Conservation (phyloP, 2,888 invertebrate species). For the Hetaerina titia region DNA sequence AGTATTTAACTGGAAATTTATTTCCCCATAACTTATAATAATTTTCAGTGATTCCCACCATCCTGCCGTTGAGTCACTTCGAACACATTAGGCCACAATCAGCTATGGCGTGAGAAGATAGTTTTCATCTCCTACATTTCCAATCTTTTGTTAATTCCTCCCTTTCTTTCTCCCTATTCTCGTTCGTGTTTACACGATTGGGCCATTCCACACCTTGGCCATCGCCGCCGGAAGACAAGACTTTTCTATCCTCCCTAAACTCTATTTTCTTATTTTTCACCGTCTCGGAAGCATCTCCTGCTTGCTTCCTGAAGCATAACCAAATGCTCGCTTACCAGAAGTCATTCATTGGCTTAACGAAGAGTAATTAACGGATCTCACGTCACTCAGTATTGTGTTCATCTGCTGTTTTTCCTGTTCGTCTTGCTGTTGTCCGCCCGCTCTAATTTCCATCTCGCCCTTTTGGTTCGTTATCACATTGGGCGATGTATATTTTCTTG, state of each 20-base stretch:
- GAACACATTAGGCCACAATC: too few relatives aligned
- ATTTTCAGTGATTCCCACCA: too few relatives aligned
- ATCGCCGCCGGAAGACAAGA: neutral
- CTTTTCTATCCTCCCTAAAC: neutral
- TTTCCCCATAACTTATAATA: too few relatives aligned
- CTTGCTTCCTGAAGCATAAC: neutral
- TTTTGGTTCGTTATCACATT: neutral
- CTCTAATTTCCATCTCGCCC: neutral
- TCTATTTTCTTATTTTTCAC: conserved; percentile 34
- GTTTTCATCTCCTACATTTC: too few relatives aligned
- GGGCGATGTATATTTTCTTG: neutral
- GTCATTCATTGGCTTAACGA: neutral
- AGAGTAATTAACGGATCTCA: conserved; percentile 39
- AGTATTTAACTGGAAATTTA: too few relatives aligned
- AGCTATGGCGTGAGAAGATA: too few relatives aligned
- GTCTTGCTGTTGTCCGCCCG: neutral
- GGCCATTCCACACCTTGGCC: conserved; percentile 11
- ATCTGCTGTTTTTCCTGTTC: neutral
- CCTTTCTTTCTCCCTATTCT: neutral
- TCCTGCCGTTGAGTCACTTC: too few relatives aligned
- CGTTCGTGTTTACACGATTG: conserved; percentile 23
- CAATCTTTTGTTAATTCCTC: neutral
- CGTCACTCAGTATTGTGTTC: neutral
- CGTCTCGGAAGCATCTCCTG: conserved; percentile 10
- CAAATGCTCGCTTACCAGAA: conserved; percentile 19